A percentile compares a stretch with the other conserved stretches of the same genome.
Conservation (phyloP, 1,140 invertebrate species). For the Microplitis demolitor region DNA sequence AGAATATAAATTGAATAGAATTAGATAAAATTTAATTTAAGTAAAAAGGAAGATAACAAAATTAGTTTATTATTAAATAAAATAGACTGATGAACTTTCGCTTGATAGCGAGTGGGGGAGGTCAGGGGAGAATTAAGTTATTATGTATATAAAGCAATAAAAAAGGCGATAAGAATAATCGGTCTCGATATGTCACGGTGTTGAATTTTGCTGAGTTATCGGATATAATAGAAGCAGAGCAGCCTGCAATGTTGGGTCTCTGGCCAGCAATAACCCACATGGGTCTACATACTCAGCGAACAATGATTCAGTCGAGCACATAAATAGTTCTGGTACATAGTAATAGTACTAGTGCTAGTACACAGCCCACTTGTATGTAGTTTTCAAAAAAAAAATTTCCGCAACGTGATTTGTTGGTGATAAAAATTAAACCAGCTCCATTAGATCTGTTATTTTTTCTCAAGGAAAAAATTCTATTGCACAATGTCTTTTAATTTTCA, state of each 20-base stretch:
- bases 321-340: constrained; percentile 4
- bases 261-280: background rate
- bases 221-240: background rate
- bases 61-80: background rate
- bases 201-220: background rate
- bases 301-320: constrained; percentile 19
- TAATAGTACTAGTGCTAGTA: background rate
- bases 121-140: background rate
- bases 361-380: constrained; percentile 16
- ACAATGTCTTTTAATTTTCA: no score
- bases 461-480: background rate
- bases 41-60: no score
- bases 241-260: background rate
- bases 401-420: background rate
- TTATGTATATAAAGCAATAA: background rate
- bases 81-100: background rate
- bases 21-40: no score
- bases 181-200: constrained; percentile 1
- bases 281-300: constrained; percentile 14
- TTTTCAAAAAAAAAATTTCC: background rate
- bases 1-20: background rate
- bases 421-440: background rate
- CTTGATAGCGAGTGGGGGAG: background rate
- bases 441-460: background rate
- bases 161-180: constrained; percentile 17